phyloP scores from a whole-genome alignment of 2,113 vertebrate species.

The Pachyramphus minor region DNA sequence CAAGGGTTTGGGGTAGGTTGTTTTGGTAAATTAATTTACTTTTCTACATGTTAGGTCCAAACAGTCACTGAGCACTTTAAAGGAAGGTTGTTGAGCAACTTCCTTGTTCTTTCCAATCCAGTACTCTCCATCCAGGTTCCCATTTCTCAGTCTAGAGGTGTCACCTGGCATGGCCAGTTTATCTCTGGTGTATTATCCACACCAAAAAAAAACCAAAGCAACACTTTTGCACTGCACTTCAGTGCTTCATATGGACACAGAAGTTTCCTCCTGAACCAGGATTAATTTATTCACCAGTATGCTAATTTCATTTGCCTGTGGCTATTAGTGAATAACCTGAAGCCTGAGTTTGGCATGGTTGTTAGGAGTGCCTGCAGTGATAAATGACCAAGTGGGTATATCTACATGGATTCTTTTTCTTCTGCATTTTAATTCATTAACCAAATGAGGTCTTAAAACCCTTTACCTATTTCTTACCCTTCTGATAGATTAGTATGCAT shows the following conservation, averaged over 20 bases:
- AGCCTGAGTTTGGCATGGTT: slow-evolving; percentile 32
- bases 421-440: slow-evolving; percentile 69
- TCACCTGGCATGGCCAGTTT: background rate
- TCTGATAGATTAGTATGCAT: slow-evolving; percentile 37
- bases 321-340: slow-evolving; percentile 52
- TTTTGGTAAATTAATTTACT: background rate
- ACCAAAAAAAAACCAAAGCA: background rate
- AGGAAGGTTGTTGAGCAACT: background rate
- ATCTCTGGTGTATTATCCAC: background rate
- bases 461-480: slow-evolving; percentile 40
- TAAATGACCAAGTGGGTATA: slow-evolving; percentile 49
- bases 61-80: background rate
- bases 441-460: slow-evolving; percentile 59
- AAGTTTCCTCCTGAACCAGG: background rate
- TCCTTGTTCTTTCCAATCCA: background rate
- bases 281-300: slow-evolving; percentile 53
- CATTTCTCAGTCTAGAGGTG: background rate
- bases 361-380: slow-evolving; percentile 23
- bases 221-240: background rate
- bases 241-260: background rate
- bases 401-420: slow-evolving; percentile 2
- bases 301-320: slow-evolving; percentile 61
- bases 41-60: background rate
- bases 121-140: background rate
- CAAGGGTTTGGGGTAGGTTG: background rate